Percentiles rank a stretch among this genome's conserved stretches.
Evolutionary conservation across 2,888 invertebrate species (phyloP).

Genomic region (Mycalesis mineus): DNA sequence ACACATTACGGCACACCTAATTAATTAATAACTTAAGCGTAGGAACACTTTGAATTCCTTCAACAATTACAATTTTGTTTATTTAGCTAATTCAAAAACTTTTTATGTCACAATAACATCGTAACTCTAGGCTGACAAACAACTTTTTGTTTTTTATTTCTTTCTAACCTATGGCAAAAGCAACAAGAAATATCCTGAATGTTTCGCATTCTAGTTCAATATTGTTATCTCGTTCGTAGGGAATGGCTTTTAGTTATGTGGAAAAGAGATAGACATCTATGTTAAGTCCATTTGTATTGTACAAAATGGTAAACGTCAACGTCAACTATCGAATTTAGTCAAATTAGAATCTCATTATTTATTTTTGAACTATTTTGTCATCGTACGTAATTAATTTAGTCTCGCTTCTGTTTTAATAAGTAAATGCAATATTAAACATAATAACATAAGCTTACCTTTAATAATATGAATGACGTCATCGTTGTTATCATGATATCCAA

Average conservation of each 20-base stretch:
- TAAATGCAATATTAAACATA: conserved; percentile 10
- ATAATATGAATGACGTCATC: conserved; percentile 77
- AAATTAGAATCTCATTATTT: conserved; percentile 65
- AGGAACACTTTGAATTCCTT: neutral
- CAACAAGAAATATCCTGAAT: conserved; percentile 27
- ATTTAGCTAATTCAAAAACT: conserved; percentile 24
- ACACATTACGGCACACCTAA: conserved; percentile 10
- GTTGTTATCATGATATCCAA: conserved; percentile 77
- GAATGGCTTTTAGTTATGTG: conserved; percentile 21
- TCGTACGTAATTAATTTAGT: conserved; percentile 6
- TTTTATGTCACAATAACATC: conserved; percentile 16
- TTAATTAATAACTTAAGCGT: neutral
- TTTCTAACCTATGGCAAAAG: conserved; percentile 50
- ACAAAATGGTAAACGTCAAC: conserved; percentile 55
- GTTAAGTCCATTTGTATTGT: conserved; percentile 17
- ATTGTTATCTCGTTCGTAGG: conserved; percentile 30
- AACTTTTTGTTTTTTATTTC: conserved; percentile 48
- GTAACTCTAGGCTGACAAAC: conserved; percentile 20
- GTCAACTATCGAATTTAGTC: conserved; percentile 47
- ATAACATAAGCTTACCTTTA: conserved; percentile 59
- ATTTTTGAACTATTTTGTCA: conserved; percentile 33
- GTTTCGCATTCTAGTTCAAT: conserved; percentile 28
- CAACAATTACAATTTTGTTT: conserved; percentile 14
- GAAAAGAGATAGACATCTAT: conserved; percentile 46
- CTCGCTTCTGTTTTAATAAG: conserved; percentile 9